Evolutionary conservation across 30 jellyfish, hydroid and myxozoan genomes (phyloP).

Genomic region (Aurelia aurita complex sp. Pacific): DNA sequence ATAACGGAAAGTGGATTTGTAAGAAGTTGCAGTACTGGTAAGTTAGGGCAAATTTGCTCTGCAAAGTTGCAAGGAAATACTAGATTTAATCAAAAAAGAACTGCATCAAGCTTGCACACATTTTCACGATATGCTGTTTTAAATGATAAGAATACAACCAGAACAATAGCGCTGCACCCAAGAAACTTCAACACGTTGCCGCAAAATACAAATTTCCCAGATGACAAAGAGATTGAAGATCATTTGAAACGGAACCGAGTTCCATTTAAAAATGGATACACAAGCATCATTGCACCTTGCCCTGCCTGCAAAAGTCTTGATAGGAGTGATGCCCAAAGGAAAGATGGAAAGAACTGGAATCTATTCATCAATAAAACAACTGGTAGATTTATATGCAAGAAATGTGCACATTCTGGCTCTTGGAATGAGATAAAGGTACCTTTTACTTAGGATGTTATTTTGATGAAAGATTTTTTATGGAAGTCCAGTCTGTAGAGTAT

Average conservation of each 20-base stretch:
- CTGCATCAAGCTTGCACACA: no score
- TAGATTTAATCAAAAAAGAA: no score
- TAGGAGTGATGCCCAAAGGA: not conserved
- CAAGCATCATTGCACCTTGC: constrained; percentile 60
- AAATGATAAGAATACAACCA: no score
- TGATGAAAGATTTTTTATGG: no score
- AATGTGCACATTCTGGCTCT: constrained; percentile 67
- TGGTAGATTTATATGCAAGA: constrained; percentile 61
- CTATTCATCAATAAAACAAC: constrained; percentile 53
- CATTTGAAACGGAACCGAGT: constrained; percentile 11
- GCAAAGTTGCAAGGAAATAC: no score
- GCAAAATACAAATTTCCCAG: constrained; percentile 4
- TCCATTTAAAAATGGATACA: constrained; percentile 57
- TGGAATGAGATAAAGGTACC: constrained; percentile 66
- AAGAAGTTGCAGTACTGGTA: no score
- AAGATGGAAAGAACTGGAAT: constrained; percentile 34
- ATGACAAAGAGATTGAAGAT: constrained; percentile 27
- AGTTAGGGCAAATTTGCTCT: no score
- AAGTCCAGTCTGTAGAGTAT: no score
- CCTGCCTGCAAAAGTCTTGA: constrained; percentile 19
- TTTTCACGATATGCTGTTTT: no score
- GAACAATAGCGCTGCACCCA: no score
- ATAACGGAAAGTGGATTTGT: no score
- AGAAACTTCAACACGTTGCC: constrained; percentile 16
- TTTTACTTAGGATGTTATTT: no score